These are phyloP conservation scores for Sebastes fasciatus DNA, from an alignment of 2,113 vertebrate genomes.

Conservation along the genomic window DNA sequence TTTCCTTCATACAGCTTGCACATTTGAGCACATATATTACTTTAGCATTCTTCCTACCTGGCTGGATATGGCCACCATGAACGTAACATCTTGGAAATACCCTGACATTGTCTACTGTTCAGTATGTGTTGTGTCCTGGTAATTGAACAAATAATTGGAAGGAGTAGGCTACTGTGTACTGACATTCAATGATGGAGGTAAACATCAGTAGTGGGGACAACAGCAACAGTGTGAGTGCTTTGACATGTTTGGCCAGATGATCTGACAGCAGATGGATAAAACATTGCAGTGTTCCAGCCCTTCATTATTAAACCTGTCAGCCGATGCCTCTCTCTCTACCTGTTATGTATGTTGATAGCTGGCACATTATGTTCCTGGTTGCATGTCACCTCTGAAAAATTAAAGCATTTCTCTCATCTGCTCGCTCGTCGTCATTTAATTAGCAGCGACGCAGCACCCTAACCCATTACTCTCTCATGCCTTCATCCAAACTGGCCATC, in stretches of 20 bases:
- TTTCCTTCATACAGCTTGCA: too few relatives aligned
- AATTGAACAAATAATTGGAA: constrained; percentile 52
- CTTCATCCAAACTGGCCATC: constrained; percentile 52
- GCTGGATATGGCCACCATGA: not conserved
- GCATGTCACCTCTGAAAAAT: constrained; percentile 76
- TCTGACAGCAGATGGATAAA: constrained; percentile 69
- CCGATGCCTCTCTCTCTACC: constrained; percentile 50
- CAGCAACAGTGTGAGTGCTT: constrained; percentile 24
- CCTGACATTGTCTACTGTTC: not conserved
- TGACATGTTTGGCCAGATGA: constrained; percentile 61
- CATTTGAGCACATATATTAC: too few relatives aligned
- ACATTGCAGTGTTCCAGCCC: constrained; percentile 35
- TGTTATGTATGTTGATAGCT: constrained; percentile 68
- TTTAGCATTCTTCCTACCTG: not conserved
- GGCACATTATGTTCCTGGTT: constrained; percentile 62
- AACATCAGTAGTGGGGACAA: constrained; percentile 42
- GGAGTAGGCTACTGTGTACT: constrained; percentile 11
- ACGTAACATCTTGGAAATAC: not conserved
- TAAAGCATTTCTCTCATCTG: constrained; percentile 72
- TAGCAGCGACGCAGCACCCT: constrained; percentile 62
- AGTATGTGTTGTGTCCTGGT: constrained; percentile 29
- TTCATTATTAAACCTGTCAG: constrained; percentile 72
- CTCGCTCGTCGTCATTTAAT: constrained; percentile 74
- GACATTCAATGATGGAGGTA: constrained; percentile 48
- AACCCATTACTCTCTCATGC: constrained; percentile 64